These are phyloP conservation scores for Corvus moneduloides DNA, from an alignment of 2,113 vertebrate species.

Conservation along the genomic window DNA sequence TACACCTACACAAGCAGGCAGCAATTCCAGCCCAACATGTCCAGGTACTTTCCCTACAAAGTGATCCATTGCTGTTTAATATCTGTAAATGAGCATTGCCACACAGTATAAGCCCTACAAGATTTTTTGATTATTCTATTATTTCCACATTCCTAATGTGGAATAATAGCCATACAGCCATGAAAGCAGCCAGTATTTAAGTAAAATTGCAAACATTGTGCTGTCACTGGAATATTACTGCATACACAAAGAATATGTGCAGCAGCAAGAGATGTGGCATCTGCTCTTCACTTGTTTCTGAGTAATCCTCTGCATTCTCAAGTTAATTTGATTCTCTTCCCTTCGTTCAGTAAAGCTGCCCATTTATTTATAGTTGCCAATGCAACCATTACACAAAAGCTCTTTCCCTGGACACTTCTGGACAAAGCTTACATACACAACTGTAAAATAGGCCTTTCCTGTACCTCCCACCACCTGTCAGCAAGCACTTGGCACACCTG, in stretches of 20 bases:
- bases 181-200: not conserved
- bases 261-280: not conserved
- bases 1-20: not conserved
- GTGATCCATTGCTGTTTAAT: not conserved
- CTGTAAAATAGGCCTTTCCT: not conserved
- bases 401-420: not conserved
- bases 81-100: not conserved
- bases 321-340: conserved; percentile 8
- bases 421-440: not conserved
- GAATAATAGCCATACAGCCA: not conserved
- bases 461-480: not conserved
- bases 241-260: not conserved
- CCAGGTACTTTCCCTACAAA: not conserved
- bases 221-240: not conserved
- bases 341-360: not conserved
- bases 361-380: not conserved
- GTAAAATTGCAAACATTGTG: not conserved
- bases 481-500: not conserved
- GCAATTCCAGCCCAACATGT: not conserved
- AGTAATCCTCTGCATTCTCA: not conserved
- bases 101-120: not conserved
- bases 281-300: not conserved
- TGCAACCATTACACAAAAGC: not conserved
- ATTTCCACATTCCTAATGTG: not conserved
- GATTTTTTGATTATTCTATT: not conserved